These are phyloP conservation scores for Vombatus ursinus DNA, from an alignment of 2,113 vertebrate genomes.

Conservation along the genomic window DNA sequence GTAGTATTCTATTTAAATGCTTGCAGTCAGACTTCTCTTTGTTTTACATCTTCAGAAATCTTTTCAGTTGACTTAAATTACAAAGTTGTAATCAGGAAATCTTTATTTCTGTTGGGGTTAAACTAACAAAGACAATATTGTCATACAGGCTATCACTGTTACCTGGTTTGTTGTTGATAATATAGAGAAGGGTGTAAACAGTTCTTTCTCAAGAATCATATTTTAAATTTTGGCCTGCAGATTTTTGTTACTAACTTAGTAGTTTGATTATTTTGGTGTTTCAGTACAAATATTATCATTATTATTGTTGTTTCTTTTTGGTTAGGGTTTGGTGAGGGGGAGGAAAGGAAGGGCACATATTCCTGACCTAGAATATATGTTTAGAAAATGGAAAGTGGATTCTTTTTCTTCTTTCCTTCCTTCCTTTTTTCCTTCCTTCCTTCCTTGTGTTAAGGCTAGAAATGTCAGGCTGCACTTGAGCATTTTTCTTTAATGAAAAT, in stretches of 20 bases:
- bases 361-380: background rate
- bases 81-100: slow-evolving; percentile 75
- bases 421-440: too few relatives aligned
- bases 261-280: slow-evolving; percentile 27
- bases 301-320: background rate
- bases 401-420: background rate
- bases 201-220: slow-evolving; percentile 51
- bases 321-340: too few relatives aligned
- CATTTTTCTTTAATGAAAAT: slow-evolving; percentile 58
- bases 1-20: slow-evolving; percentile 64
- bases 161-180: slow-evolving; percentile 61
- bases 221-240: slow-evolving; percentile 35
- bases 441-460: background rate
- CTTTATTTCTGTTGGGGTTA: slow-evolving; percentile 69
- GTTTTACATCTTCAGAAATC: slow-evolving; percentile 66
- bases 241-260: slow-evolving; percentile 45
- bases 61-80: slow-evolving; percentile 80
- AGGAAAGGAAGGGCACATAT: background rate
- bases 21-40: slow-evolving; percentile 67
- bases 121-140: slow-evolving; percentile 74
- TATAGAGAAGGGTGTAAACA: slow-evolving; percentile 51
- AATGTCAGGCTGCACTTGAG: slow-evolving; percentile 45
- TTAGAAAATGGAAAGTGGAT: background rate
- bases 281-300: background rate
- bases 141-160: slow-evolving; percentile 66